These are phyloP conservation scores for Beroe forskalii DNA, from an alignment of 37 sponge, comb jelly and placozoan species.

Conservation along the genomic window DNA sequence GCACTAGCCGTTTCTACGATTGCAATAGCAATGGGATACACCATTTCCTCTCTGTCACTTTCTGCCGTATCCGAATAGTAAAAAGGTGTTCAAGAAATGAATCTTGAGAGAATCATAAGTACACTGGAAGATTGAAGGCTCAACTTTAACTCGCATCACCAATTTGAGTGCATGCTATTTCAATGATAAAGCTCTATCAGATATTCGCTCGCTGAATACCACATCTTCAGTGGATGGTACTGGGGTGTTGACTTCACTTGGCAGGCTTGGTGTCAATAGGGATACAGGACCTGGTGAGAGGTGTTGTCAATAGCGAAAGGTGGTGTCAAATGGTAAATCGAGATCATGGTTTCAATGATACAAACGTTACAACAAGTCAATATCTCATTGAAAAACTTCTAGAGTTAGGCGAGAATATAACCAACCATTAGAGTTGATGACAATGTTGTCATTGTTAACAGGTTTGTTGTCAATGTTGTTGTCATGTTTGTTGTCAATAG, in stretches of 20 bases:
- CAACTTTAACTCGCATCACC: too few relatives aligned
- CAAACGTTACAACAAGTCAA: too few relatives aligned
- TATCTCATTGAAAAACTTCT: too few relatives aligned
- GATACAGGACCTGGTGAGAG: not conserved
- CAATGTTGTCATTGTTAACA: not conserved
- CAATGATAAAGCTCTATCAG: too few relatives aligned
- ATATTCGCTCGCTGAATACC: not conserved
- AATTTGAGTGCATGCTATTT: too few relatives aligned
- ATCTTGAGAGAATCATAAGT: not conserved
- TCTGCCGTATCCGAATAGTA: conserved; percentile 15
- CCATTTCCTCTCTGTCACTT: conserved; percentile 15
- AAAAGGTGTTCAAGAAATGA: not conserved
- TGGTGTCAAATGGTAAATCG: not conserved
- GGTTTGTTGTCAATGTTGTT: not conserved
- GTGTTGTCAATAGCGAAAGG: too few relatives aligned
- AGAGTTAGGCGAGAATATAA: too few relatives aligned
- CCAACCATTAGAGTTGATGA: not conserved
- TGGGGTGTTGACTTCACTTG: not conserved
- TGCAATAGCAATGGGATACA: conserved; percentile 14
- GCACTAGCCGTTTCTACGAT: conserved; percentile 42
- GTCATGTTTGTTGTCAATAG: not conserved
- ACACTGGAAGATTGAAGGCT: not conserved
- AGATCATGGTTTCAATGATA: too few relatives aligned
- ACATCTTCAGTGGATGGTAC: not conserved
- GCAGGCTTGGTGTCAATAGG: not conserved